Conservation (phyloP, 2,888 invertebrate species). For the Dermolepida albohirtum region DNA sequence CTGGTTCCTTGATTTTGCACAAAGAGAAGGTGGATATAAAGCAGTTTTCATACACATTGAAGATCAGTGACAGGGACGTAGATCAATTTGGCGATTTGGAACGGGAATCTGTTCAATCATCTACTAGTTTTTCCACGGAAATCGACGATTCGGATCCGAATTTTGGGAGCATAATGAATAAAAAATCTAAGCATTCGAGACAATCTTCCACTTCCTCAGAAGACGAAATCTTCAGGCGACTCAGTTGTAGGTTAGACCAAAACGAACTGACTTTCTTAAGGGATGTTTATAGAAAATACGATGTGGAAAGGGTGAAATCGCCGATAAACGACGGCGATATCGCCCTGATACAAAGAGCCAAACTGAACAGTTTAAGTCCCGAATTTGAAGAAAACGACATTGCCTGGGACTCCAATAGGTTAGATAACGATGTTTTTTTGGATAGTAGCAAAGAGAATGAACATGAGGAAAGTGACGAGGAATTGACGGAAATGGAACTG, state of each 20-base stretch:
- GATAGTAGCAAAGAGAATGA: background rate
- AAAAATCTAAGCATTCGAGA: constrained; percentile 11
- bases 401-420: too few relatives aligned
- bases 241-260: constrained; percentile 33
- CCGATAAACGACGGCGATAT: constrained; percentile 57
- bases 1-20: background rate
- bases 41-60: background rate
- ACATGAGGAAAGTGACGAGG: background rate
- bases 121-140: constrained; percentile 24
- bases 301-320: constrained; percentile 50
- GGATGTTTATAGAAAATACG: constrained; percentile 34
- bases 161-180: constrained; percentile 34
- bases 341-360: constrained; percentile 52
- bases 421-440: too few relatives aligned
- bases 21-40: background rate
- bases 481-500: constrained; percentile 13
- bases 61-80: background rate
- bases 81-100: constrained; percentile 1
- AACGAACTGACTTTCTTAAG: constrained; percentile 26
- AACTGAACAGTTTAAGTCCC: constrained; percentile 45
- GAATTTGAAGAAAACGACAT: constrained; percentile 5
- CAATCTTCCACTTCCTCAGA: constrained; percentile 35
- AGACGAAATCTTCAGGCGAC: constrained; percentile 35
- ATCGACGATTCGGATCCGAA: constrained; percentile 37
- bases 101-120: constrained; percentile 15